Evolutionary conservation across 2,888 invertebrate species (phyloP).

Genomic region (Cerastis leucographa): DNA sequence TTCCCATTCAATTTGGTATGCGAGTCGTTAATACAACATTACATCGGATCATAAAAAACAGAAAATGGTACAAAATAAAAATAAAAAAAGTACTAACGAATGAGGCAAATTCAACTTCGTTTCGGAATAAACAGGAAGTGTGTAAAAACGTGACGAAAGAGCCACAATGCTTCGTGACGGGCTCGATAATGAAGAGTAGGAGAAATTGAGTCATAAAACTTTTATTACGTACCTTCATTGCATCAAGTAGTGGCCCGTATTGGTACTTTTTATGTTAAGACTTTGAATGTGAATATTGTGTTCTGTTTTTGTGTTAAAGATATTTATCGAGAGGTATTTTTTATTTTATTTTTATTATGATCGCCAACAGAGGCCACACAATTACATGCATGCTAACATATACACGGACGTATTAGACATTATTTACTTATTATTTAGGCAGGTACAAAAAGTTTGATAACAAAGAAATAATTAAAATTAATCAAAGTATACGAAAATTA

Average conservation of each 20-base stretch:
- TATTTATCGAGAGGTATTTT: no score
- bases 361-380: no score
- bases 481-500: no score
- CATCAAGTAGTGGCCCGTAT: slow-evolving; percentile 36
- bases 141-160: slow-evolving; percentile 60
- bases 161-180: slow-evolving; percentile 57
- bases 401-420: no score
- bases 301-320: not conserved
- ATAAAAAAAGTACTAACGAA: slow-evolving; percentile 49
- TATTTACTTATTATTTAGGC: no score
- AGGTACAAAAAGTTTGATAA: no score
- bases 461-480: no score
- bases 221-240: slow-evolving; percentile 48
- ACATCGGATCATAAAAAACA: slow-evolving; percentile 43
- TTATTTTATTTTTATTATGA: no score
- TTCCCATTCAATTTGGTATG: slow-evolving; percentile 43
- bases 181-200: slow-evolving; percentile 58
- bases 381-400: no score
- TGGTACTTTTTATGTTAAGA: slow-evolving; percentile 20
- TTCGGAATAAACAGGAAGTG: slow-evolving; percentile 61
- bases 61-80: slow-evolving; percentile 41
- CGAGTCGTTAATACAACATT: slow-evolving; percentile 48
- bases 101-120: slow-evolving; percentile 48
- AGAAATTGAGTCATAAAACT: slow-evolving; percentile 64
- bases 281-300: slow-evolving; percentile 34